Conservation (phyloP, 2,888 invertebrate genomes). For the Idaea biselata region DNA sequence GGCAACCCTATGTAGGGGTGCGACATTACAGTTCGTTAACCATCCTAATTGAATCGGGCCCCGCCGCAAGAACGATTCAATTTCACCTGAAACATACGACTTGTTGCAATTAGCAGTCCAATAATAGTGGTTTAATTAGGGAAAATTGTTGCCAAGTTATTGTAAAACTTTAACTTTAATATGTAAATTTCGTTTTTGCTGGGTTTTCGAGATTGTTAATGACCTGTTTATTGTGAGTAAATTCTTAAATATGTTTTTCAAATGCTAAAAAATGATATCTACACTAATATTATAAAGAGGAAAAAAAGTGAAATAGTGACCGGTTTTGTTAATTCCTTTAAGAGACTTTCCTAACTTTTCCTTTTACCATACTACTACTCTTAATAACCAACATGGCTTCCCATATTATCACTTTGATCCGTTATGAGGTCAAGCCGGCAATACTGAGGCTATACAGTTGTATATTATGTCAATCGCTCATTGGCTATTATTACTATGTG, state of each 20-base stretch:
- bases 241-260: too few species aligned
- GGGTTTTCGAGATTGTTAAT: not conserved
- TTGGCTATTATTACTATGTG: not conserved
- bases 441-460: constrained; percentile 13
- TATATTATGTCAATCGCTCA: constrained; percentile 13
- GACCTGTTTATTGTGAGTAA: too few species aligned
- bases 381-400: not conserved
- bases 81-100: constrained; percentile 25
- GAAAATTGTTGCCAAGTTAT: constrained; percentile 2
- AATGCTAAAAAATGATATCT: too few species aligned
- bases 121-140: constrained; percentile 2
- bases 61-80: constrained; percentile 30
- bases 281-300: too few species aligned
- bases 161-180: not conserved
- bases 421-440: constrained; percentile 19
- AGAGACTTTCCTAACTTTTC: not conserved
- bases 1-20: constrained; percentile 21
- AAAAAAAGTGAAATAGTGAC: too few species aligned
- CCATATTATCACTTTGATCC: constrained; percentile 6
- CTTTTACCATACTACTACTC: not conserved
- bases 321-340: too few species aligned
- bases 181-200: not conserved
- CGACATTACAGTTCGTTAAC: constrained; percentile 47
- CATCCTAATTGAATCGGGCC: constrained; percentile 43
- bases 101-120: constrained; percentile 21